A percentile compares a stretch with the other conserved stretches of the same genome.
phyloP scores from a whole-genome alignment of 1,140 invertebrate genomes.

The Radopholus similis region DNA sequence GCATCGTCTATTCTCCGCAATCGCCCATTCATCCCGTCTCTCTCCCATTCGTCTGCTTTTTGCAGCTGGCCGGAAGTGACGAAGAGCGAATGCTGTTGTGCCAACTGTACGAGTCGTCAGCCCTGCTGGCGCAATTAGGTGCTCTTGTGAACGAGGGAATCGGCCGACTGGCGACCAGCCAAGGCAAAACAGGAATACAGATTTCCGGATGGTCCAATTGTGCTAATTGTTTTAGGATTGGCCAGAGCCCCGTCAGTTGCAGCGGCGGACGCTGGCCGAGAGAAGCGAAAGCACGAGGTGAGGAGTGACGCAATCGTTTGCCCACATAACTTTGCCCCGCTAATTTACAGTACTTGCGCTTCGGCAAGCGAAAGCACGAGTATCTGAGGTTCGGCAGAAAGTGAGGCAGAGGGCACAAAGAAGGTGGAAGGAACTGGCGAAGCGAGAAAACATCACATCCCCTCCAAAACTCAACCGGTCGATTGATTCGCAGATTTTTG shows the following conservation, averaged over 20 bases:
- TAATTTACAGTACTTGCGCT: conserved; percentile 41
- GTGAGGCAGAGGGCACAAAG: background rate
- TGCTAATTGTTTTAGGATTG: background rate
- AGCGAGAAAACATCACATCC: background rate
- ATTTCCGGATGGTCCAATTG: background rate
- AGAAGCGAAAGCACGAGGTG: conserved; percentile 53
- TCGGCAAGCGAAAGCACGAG: conserved; percentile 57
- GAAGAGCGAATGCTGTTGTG: conserved; percentile 49
- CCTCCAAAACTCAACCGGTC: too few species aligned
- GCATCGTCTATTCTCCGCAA: too few species aligned
- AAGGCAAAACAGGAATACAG: conserved; percentile 36
- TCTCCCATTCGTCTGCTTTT: conserved; percentile 1
- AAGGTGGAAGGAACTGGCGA: background rate
- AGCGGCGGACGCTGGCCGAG: conserved; percentile 18
- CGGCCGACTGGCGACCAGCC: conserved; percentile 48
- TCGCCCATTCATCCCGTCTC: too few species aligned
- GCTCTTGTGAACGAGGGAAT: conserved; percentile 51
- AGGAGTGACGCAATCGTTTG: background rate
- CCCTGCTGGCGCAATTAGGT: conserved; percentile 51
- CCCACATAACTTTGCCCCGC: background rate
- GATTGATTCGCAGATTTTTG: too few species aligned
- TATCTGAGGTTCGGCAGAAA: conserved; percentile 38
- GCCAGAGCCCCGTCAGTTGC: background rate
- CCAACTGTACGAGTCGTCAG: conserved; percentile 50
- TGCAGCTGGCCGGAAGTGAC: conserved; percentile 29